phyloP scores from a whole-genome alignment of 2,113 vertebrate genomes.

The Recurvirostra avosetta region DNA sequence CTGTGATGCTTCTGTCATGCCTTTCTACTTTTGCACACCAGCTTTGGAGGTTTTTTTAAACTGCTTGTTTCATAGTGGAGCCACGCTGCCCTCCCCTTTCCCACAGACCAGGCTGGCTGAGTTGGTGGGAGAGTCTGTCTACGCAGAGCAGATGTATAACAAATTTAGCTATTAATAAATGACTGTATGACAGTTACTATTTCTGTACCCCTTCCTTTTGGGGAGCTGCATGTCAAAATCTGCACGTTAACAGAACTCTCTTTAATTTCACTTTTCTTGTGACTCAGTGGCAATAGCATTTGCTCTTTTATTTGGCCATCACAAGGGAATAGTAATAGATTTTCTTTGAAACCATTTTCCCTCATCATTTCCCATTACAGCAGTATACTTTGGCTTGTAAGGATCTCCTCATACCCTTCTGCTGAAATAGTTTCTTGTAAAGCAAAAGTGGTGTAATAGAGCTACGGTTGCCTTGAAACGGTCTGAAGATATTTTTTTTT shows the following conservation, averaged over 20 bases:
- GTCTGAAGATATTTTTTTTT: not conserved
- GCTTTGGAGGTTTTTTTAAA: not conserved
- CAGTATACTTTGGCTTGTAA: constrained; percentile 28
- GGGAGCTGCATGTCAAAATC: constrained; percentile 25
- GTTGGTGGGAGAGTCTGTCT: constrained; percentile 30
- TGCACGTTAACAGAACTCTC: constrained; percentile 8
- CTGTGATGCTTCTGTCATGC: not conserved
- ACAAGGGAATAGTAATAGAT: constrained; percentile 59
- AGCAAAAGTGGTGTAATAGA: constrained; percentile 10
- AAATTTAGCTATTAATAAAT: constrained; percentile 44
- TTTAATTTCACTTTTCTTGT: constrained; percentile 47
- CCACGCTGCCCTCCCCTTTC: not conserved
- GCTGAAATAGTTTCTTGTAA: constrained; percentile 26
- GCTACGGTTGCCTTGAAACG: not conserved
- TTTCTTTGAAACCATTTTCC: constrained; percentile 65
- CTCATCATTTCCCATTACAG: constrained; percentile 62
- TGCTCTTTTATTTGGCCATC: constrained; percentile 62
- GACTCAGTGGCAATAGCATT: constrained; percentile 32
- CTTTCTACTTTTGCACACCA: not conserved
- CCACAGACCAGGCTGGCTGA: constrained; percentile 24
- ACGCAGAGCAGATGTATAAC: constrained; percentile 3
- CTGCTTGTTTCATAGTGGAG: not conserved
- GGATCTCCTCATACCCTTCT: constrained; percentile 30
- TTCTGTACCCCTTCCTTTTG: constrained; percentile 21
- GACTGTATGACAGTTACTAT: constrained; percentile 14